Evolutionary conservation across 2,888 invertebrate species (phyloP), one percentile per base, ranked within the genome.

Genomic region (Eudasyphora cyanicolor): DNA sequence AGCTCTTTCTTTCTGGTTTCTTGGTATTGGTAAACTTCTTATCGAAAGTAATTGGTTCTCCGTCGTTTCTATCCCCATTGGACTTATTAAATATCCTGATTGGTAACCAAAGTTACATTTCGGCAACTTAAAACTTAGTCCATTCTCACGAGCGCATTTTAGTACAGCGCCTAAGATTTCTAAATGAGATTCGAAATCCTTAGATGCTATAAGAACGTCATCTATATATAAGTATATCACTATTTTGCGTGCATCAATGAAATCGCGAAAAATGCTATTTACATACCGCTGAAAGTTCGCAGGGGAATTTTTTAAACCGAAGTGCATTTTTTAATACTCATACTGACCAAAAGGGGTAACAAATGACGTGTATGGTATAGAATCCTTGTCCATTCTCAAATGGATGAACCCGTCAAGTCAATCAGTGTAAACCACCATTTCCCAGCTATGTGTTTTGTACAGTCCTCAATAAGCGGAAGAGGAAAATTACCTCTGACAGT

Each of bases 331-430:
- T 60, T 42, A 45, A 29, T 60, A 62, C 24, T 62, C 62, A 32
- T 75, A 75, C 19, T 74, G 74, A 6, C 74, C 74, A 12, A 45
- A 42, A n/a, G 74, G 74, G 12, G 74, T 74, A 2, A 71, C 71
- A 54, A 75, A 75, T 29, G 49, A 45, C 17, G 45, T 75, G 7
- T 62, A 64, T 19, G 75, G 75, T 62, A 64, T 64, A 12, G 49
- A 75, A 32, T 64, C 32, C 17, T 45, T 24, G 5, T 64, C 75
- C 6, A 64, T 42, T 42, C 57, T 29, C 45, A 60, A n/a, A 27
- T 73, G 35, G 27, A 57, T 57, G 21, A 73, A 73, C 12, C 32
- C 49, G 19, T 75, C 45, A 64, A 62, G 21, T 75, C 75, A 5
- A 62, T 27, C 29, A 75, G 24, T 7, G 74, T 62, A 45, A 32